Evolutionary conservation across 2,797 vertebrate species (phyloP), one percentile per base, ranked within the genome.

Genomic region (Gymnocypris eckloni): DNA sequence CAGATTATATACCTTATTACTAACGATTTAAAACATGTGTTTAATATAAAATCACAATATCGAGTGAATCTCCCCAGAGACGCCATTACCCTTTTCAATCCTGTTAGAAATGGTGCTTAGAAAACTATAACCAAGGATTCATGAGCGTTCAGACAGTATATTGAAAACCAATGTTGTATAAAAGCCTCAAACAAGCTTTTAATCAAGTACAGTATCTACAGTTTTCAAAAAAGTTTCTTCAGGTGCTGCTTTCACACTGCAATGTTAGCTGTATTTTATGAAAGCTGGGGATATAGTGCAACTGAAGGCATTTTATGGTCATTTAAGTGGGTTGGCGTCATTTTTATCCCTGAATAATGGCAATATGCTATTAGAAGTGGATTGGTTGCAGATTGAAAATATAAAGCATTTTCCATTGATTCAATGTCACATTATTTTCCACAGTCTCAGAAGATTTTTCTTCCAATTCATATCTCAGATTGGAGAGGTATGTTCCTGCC

Each of bases 361-460:
- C 54, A 18, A n/a, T 18, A 75, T 76, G 43, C 25, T 28, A 4
- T 85, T 50, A 61, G 18, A 25, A 16, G 20, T 37, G 25, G 25
- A 59, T 64, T 64, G 50, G 18, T 72, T 6, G 1, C 10, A 43
- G 22, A 43, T 10, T 22, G 37, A 33, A 78, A 79, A 71, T 61
- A 48, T 39, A 61, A 71, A 20, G 2, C 11, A 13, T 69, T 85
- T 64, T 48, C 25, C 54, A 71, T 71, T 64, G 83, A 85, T 71
- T 59, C 41, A 85, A 45, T 79, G 52, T 72, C 41, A 61, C 18
- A 59, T 54, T 69, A 15, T 52, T 56, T 56, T 33, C 33, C 22
- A 75, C n/a, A 66, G 56, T n/a, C n/a, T 66, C 25, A 33, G 45
- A 69, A 50, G 22, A 56, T 4, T 69, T 78, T 78, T 50, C 37